Evolutionary conservation across 2,113 vertebrate genomes (phyloP).

Genomic region (Catharus minimus): DNA sequence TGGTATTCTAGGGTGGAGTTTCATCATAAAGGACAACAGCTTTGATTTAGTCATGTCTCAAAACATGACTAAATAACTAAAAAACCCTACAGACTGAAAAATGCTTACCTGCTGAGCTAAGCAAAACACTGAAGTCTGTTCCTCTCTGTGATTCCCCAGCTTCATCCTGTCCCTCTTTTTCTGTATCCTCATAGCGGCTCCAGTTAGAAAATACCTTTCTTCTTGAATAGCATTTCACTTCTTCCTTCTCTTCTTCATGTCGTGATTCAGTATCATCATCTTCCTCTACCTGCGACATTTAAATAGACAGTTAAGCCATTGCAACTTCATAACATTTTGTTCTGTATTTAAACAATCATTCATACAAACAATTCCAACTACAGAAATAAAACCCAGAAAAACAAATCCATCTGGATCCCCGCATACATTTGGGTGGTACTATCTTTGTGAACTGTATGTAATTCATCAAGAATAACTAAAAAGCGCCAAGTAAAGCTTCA

Average conservation of each 20-base stretch:
- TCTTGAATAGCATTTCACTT: slow-evolving; percentile 77
- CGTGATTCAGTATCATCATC: slow-evolving; percentile 56
- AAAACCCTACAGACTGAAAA: not conserved
- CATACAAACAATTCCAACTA: not conserved
- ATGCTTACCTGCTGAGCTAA: slow-evolving; percentile 85
- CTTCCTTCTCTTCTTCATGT: slow-evolving; percentile 69
- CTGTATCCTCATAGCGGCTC: slow-evolving; percentile 85
- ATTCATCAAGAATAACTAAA: not conserved
- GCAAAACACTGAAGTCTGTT: slow-evolving; percentile 86
- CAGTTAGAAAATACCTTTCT: slow-evolving; percentile 91
- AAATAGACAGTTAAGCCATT: not conserved
- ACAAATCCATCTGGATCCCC: not conserved
- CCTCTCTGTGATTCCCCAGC: slow-evolving; percentile 82
- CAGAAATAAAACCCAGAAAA: not conserved
- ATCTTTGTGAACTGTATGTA: not conserved
- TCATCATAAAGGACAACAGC: not conserved
- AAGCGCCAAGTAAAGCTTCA: not conserved
- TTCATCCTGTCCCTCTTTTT: slow-evolving; percentile 73
- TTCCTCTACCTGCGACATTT: slow-evolving; percentile 25
- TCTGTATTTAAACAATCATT: not conserved
- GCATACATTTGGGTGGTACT: not conserved
- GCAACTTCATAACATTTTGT: not conserved
- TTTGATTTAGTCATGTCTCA: not conserved
- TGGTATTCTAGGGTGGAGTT: not conserved
- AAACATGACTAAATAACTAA: not conserved